These are phyloP conservation scores for Bagarius yarrelli DNA, from an alignment of 2,113 vertebrate genomes.

Conservation along the genomic window DNA sequence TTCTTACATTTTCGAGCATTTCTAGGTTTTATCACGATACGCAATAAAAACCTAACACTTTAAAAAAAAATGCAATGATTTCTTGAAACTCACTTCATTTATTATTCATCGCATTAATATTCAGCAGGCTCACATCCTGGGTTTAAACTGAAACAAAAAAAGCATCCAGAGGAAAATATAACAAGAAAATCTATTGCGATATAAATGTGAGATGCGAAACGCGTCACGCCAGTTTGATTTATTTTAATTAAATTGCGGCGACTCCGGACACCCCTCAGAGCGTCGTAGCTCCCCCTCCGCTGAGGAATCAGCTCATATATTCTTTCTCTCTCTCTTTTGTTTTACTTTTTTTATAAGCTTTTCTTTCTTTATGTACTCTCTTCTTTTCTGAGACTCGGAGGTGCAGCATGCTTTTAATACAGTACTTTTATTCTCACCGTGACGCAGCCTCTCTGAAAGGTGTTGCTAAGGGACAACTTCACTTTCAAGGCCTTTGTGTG, in stretches of 20 bases:
- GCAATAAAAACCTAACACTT: not conserved
- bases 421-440: conserved; percentile 26
- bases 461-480: conserved; percentile 41
- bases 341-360: not conserved
- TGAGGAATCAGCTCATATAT: not conserved
- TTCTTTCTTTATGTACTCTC: not conserved
- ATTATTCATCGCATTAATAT: not conserved
- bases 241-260: conserved; percentile 13
- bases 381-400: conserved; percentile 18
- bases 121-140: not conserved
- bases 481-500: conserved; percentile 19
- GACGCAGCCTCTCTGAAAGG: conserved; percentile 21
- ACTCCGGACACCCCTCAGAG: conserved; percentile 5
- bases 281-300: not conserved
- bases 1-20: not conserved
- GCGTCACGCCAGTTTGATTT: conserved; percentile 3
- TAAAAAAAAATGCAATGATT: not conserved
- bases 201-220: not conserved
- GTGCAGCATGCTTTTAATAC: conserved; percentile 15
- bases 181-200: not conserved
- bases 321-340: not conserved
- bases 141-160: not conserved
- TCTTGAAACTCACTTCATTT: too few relatives aligned
- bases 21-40: not conserved
- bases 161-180: not conserved